Percentiles rank a stretch among this genome's conserved stretches.
phyloP scores from a whole-genome alignment of 2,888 invertebrate species.

The Formica aserva region DNA sequence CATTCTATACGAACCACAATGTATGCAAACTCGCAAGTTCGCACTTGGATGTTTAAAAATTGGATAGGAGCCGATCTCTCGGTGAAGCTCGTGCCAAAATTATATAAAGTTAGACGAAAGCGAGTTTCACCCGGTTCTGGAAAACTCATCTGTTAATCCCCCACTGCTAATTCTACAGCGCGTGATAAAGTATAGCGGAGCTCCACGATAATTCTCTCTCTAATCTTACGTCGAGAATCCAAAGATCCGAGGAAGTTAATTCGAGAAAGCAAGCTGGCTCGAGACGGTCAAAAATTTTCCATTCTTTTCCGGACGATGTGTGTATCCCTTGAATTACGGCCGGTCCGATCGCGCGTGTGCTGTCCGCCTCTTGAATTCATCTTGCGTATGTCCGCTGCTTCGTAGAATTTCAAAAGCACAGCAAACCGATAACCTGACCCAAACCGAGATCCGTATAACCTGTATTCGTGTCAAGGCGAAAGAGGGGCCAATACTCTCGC shows the following conservation, averaged over 20 bases:
- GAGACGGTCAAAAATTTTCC: not conserved
- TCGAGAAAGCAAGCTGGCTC: not conserved
- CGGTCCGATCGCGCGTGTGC: not conserved
- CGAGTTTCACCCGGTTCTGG: not conserved
- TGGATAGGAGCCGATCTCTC: conserved; percentile 61
- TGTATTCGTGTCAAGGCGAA: conserved; percentile 84
- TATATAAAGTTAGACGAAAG: not conserved
- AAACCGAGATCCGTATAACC: conserved; percentile 79
- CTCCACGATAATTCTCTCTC: not conserved
- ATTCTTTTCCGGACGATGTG: not conserved
- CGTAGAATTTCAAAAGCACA: conserved; percentile 72
- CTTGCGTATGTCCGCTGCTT: conserved; percentile 40
- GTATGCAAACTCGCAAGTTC: not conserved
- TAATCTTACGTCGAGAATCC: conserved; percentile 8
- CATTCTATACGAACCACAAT: not conserved
- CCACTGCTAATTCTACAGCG: conserved; percentile 3
- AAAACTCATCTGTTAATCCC: conserved; percentile 12
- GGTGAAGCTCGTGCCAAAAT: conserved; percentile 59
- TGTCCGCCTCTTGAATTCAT: conserved; percentile 32
- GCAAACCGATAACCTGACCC: conserved; percentile 72
- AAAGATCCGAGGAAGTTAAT: conserved; percentile 18
- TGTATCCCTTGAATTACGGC: not conserved
- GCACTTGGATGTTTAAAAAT: conserved; percentile 43
- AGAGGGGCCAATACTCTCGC: conserved; percentile 83
- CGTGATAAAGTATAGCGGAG: conserved; percentile 19